These are phyloP conservation scores for Brevimyrus niger DNA, from an alignment of 2,113 vertebrate species.

Conservation along the genomic window DNA sequence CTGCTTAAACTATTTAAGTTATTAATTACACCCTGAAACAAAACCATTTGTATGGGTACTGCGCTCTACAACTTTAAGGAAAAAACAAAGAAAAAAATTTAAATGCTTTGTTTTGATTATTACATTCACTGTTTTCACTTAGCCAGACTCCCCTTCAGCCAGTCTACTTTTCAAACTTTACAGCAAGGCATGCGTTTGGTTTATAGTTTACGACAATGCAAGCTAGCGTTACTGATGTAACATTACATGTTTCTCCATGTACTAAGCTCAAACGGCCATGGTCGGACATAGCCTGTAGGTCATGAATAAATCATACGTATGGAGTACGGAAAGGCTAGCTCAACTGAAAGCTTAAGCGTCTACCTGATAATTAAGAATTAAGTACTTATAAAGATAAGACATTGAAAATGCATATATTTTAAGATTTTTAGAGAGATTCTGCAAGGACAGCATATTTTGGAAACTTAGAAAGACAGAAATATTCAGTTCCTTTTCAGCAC, in stretches of 20 bases:
- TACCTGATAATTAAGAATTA: background rate
- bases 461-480: constrained; percentile 6
- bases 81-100: background rate
- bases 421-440: background rate
- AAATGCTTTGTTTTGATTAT: background rate
- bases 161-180: background rate
- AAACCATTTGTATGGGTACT: background rate
- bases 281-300: background rate
- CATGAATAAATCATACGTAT: background rate
- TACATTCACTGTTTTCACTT: background rate
- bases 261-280: background rate
- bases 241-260: background rate
- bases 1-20: background rate
- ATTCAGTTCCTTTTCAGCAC: constrained; percentile 18
- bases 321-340: background rate
- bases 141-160: background rate
- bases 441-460: background rate
- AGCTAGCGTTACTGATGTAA: background rate
- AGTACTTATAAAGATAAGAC: background rate
- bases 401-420: background rate
- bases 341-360: background rate
- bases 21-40: background rate
- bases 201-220: background rate
- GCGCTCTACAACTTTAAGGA: background rate
- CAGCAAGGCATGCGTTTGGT: background rate